phyloP scores from a whole-genome alignment of 2,113 vertebrate species.

The Danionella cerebrum region DNA sequence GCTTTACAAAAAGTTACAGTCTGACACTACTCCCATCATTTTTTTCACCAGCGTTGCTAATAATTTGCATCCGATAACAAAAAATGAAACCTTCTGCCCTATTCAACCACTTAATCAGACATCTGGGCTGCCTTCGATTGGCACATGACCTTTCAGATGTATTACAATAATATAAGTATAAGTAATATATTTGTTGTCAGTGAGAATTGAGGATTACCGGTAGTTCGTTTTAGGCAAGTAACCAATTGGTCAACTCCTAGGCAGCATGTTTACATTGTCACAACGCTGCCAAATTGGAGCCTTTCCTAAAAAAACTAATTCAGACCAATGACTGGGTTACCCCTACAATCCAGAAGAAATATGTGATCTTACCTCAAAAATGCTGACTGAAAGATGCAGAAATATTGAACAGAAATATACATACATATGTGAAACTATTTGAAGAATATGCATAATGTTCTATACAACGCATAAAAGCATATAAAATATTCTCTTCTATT shows the following conservation, averaged over 20 bases:
- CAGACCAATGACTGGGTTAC: too few relatives aligned
- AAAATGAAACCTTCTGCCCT: constrained; percentile 31
- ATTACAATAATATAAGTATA: background rate
- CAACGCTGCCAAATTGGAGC: too few relatives aligned
- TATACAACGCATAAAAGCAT: too few relatives aligned
- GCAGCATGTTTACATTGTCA: too few relatives aligned
- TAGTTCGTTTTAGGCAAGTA: too few relatives aligned
- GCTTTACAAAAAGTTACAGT: background rate
- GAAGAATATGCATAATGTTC: too few relatives aligned
- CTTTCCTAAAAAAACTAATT: too few relatives aligned
- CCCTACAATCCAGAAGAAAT: too few relatives aligned
- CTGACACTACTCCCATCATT: background rate
- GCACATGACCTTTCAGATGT: background rate
- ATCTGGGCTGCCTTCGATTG: constrained; percentile 3
- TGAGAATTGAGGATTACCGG: too few relatives aligned
- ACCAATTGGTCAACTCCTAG: too few relatives aligned
- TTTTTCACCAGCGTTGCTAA: constrained; percentile 18
- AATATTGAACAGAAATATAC: too few relatives aligned
- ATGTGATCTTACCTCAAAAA: background rate
- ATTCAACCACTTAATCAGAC: constrained; percentile 17
- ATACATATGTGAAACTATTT: background rate
- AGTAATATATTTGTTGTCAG: too few relatives aligned
- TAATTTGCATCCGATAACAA: constrained; percentile 20
- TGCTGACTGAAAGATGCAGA: background rate
- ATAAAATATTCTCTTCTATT: constrained; percentile 4